Percentiles rank a stretch among this genome's conserved stretches.
Evolutionary conservation across 2,113 vertebrate genomes (phyloP).

Genomic region (Oryzias melastigma): DNA sequence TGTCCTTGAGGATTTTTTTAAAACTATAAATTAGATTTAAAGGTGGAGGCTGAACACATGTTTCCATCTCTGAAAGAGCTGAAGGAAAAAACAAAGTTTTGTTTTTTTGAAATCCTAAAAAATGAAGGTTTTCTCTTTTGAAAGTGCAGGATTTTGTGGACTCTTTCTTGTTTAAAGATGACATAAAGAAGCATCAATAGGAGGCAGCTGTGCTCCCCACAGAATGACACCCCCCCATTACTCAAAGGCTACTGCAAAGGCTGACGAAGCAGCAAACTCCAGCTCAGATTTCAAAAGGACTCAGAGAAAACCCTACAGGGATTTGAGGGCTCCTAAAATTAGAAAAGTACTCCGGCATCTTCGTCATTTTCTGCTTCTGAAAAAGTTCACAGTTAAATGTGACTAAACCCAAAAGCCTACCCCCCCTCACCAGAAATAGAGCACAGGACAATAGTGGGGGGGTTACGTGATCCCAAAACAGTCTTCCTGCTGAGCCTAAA

Average conservation of each 20-base stretch:
- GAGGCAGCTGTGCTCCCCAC: slow-evolving; percentile 30
- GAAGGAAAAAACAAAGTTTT: no score
- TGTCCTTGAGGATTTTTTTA: no score
- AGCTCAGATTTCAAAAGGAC: slow-evolving; percentile 59
- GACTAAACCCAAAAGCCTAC: slow-evolving; percentile 1
- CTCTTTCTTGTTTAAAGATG: slow-evolving; percentile 47
- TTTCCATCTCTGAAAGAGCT: no score
- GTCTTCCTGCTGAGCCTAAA: slow-evolving; percentile 23
- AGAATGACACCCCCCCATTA: slow-evolving; percentile 38
- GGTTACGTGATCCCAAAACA: slow-evolving; percentile 32
- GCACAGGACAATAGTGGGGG: slow-evolving; percentile 26
- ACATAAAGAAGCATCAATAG: slow-evolving; percentile 48
- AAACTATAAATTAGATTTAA: no score
- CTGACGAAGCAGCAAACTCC: slow-evolving; percentile 31
- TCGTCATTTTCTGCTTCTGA: neutral
- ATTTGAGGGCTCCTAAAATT: slow-evolving; percentile 15
- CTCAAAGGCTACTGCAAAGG: slow-evolving; percentile 21
- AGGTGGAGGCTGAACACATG: no score
- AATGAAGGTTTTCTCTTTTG: neutral
- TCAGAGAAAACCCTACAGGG: slow-evolving; percentile 25
- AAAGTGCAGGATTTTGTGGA: neutral
- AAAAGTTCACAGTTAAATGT: no score
- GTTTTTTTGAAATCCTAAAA: no score
- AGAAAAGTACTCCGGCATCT: slow-evolving; percentile 9
- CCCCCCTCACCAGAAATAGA: slow-evolving; percentile 25